phyloP scores from a whole-genome alignment of 2,797 vertebrate genomes.

The Betta splendens region DNA sequence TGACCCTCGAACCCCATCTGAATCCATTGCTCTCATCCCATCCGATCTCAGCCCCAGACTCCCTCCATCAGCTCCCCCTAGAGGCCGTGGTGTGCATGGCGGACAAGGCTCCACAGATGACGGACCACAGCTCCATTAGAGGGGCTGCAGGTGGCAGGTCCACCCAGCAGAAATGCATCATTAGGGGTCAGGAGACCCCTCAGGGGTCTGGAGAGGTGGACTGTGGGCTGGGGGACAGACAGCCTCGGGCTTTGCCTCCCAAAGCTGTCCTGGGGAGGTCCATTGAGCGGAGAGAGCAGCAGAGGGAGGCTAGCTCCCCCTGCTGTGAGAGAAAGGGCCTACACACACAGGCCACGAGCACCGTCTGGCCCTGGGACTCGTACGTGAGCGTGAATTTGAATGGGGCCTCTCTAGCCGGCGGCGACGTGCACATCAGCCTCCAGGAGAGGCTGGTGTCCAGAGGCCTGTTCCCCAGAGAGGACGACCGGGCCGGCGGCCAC shows the following conservation, averaged over 20 bases:
- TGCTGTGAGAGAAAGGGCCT: slow-evolving; percentile 82
- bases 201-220: slow-evolving; percentile 77
- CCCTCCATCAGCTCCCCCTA: slow-evolving; percentile 90
- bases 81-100: slow-evolving; percentile 86
- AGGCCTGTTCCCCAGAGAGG: slow-evolving; percentile 74
- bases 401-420: slow-evolving; percentile 76
- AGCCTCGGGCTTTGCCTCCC: slow-evolving; percentile 78
- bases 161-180: slow-evolving; percentile 85
- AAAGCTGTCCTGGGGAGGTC: slow-evolving; percentile 79
- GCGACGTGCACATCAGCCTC: slow-evolving; percentile 72
- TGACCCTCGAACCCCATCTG: slow-evolving; percentile 89
- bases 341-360: slow-evolving; percentile 70
- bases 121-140: slow-evolving; percentile 76
- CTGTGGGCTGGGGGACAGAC: slow-evolving; percentile 69
- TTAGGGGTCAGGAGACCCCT: slow-evolving; percentile 77
- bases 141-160: slow-evolving; percentile 87
- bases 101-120: slow-evolving; percentile 80
- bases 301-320: slow-evolving; percentile 74
- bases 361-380: slow-evolving; percentile 76
- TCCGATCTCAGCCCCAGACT: slow-evolving; percentile 91
- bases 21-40: slow-evolving; percentile 93
- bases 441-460: slow-evolving; percentile 84
- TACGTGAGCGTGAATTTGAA: slow-evolving; percentile 75
- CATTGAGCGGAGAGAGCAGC: slow-evolving; percentile 75
- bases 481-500: slow-evolving; percentile 76